Conservation (phyloP, 2,888 invertebrate species). For the Isotomurus palustris region DNA sequence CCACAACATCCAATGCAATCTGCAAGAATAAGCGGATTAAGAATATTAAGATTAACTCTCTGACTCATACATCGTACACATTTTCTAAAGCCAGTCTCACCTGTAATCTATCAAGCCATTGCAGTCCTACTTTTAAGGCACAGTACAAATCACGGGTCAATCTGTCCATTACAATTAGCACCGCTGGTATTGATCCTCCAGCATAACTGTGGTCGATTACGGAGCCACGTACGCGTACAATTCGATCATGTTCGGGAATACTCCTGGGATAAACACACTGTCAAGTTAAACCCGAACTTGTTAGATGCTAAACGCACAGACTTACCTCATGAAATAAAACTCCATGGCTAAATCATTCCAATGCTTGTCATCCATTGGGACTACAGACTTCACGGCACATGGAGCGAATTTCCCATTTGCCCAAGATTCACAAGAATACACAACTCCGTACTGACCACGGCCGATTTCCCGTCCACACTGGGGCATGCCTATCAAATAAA, state of each 20-base stretch:
- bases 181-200: conserved; percentile 66
- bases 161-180: conserved; percentile 73
- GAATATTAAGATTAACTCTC: no score
- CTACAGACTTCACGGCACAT: conserved; percentile 79
- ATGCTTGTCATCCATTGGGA: conserved; percentile 81
- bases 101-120: conserved; percentile 59
- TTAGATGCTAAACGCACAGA: neutral
- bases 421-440: conserved; percentile 74
- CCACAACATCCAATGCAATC: conserved; percentile 75
- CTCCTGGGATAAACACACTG: conserved; percentile 26
- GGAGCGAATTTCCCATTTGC: conserved; percentile 60
- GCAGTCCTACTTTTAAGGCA: conserved; percentile 65
- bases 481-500: conserved; percentile 51
- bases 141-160: conserved; percentile 72
- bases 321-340: conserved; percentile 78
- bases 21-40: conserved; percentile 49
- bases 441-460: conserved; percentile 84
- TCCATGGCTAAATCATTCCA: conserved; percentile 88
- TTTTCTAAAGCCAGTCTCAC: no score
- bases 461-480: conserved; percentile 55
- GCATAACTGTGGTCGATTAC: conserved; percentile 73
- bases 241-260: conserved; percentile 71
- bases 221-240: conserved; percentile 70
- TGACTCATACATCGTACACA: no score
- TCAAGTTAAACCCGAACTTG: neutral